phyloP scores from a whole-genome alignment of 2,113 vertebrate species.

The Gavia stellata region DNA sequence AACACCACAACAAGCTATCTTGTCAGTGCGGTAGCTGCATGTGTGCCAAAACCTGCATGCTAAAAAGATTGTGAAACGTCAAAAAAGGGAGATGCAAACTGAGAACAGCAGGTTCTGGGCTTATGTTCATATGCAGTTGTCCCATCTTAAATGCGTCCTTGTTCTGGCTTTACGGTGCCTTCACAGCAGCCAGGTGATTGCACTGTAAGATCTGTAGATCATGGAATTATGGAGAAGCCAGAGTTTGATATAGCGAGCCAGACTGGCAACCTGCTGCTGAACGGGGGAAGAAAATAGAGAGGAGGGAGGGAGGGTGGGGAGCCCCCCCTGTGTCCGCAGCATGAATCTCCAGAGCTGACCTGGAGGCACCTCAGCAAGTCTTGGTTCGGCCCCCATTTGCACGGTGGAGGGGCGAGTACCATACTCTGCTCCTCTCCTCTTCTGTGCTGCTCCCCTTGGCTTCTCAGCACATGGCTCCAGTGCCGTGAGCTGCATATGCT shows the following conservation, averaged over 20 bases:
- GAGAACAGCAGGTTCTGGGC: not conserved
- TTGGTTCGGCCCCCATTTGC: not conserved
- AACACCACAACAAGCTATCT: not conserved
- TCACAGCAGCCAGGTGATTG: not conserved
- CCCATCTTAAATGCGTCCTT: not conserved
- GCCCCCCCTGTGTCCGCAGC: not conserved
- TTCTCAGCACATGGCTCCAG: not conserved
- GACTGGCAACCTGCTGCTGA: not conserved
- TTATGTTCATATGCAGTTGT: not conserved
- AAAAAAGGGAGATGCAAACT: not conserved
- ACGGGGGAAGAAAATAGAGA: not conserved
- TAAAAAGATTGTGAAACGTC: not conserved
- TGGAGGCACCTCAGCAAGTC: not conserved
- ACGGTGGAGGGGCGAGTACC: fast-evolving
- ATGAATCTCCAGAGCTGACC: not conserved
- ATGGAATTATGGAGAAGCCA: not conserved
- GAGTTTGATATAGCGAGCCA: not conserved
- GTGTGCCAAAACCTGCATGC: not conserved
- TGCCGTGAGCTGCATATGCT: fast-evolving
- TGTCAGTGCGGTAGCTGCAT: not conserved
- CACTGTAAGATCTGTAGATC: not conserved
- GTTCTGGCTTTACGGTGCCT: not conserved
- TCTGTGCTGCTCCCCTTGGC: not conserved
- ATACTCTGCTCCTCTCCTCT: not conserved
- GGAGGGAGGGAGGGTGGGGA: not conserved